A percentile compares a stretch with the other conserved stretches of the same genome.
Conservation (phyloP, 2,888 invertebrate genomes). For the Apodemia hepburni region DNA sequence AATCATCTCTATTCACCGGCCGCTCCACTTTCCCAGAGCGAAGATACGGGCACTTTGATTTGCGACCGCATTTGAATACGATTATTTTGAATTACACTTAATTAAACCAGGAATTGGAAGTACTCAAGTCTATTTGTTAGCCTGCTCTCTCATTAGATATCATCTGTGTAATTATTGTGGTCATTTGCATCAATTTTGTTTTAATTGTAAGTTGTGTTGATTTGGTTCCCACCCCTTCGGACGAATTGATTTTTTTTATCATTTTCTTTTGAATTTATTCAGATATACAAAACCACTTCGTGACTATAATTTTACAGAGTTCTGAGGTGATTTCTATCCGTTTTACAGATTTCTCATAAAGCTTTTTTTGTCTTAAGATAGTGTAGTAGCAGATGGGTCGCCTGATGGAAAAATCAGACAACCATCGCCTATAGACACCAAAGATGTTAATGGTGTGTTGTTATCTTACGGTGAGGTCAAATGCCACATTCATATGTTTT, state of each 20-base stretch:
- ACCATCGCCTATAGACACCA: no score
- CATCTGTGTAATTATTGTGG: constrained; percentile 26
- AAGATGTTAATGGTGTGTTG: no score
- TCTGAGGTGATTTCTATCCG: no score
- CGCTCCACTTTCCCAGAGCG: constrained; percentile 68
- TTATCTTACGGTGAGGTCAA: no score
- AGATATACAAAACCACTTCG: no score
- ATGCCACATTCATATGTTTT: no score
- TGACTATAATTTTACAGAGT: no score
- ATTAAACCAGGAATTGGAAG: constrained; percentile 55
- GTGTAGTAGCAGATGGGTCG: no score
- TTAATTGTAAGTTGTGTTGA: constrained; percentile 1
- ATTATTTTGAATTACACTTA: constrained; percentile 65
- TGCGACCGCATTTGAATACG: constrained; percentile 66
- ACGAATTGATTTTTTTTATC: neutral
- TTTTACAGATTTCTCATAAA: no score
- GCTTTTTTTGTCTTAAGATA: no score
- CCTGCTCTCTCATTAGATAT: constrained; percentile 41
- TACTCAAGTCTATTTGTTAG: constrained; percentile 45
- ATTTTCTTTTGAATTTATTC: neutral
- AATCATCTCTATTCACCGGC: constrained; percentile 67
- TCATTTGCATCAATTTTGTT: constrained; percentile 14
- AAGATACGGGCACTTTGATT: constrained; percentile 77
- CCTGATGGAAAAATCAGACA: no score
- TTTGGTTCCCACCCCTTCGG: neutral